Percentiles rank a stretch among this genome's conserved stretches.
Evolutionary conservation across 2,113 vertebrate species (phyloP).

Genomic region (Trogon surrucura): DNA sequence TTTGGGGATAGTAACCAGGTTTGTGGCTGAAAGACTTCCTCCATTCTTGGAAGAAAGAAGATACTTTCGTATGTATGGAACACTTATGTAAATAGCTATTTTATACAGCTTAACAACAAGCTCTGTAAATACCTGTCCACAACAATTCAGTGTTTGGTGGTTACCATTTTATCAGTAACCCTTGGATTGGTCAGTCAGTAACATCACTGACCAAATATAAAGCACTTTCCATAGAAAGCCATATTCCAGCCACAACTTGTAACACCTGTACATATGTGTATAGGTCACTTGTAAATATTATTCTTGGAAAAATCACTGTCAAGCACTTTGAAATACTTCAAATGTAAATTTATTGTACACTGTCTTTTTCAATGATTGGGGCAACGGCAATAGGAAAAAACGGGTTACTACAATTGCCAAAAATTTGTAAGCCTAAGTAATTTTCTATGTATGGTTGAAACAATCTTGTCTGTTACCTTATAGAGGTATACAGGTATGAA

Average conservation of each 20-base stretch:
- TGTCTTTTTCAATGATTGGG: constrained; percentile 88
- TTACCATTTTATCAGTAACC: constrained; percentile 72
- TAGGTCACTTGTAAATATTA: constrained; percentile 83
- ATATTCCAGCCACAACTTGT: constrained; percentile 80
- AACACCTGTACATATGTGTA: constrained; percentile 91
- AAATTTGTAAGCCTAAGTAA: constrained; percentile 80
- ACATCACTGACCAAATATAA: constrained; percentile 78
- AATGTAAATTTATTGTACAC: constrained; percentile 90
- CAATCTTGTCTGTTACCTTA: constrained; percentile 64
- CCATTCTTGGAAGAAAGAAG: constrained; percentile 84
- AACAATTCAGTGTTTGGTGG: constrained; percentile 81
- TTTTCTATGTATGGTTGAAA: constrained; percentile 78
- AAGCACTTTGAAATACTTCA: constrained; percentile 94
- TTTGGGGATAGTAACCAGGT: constrained; percentile 76
- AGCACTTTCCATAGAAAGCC: constrained; percentile 86
- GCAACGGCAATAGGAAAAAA: constrained; percentile 87
- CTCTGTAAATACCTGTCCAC: constrained; percentile 75
- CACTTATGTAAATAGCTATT: constrained; percentile 76
- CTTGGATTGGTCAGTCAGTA: constrained; percentile 74
- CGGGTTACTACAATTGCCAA: constrained; percentile 86
- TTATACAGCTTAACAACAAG: constrained; percentile 72
- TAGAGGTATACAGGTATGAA: constrained; percentile 66
- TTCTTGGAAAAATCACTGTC: constrained; percentile 81
- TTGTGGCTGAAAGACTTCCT: constrained; percentile 80
- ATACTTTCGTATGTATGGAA: constrained; percentile 70